Conservation (phyloP, 2,113 vertebrate genomes). For the Irena cyanogastra region DNA sequence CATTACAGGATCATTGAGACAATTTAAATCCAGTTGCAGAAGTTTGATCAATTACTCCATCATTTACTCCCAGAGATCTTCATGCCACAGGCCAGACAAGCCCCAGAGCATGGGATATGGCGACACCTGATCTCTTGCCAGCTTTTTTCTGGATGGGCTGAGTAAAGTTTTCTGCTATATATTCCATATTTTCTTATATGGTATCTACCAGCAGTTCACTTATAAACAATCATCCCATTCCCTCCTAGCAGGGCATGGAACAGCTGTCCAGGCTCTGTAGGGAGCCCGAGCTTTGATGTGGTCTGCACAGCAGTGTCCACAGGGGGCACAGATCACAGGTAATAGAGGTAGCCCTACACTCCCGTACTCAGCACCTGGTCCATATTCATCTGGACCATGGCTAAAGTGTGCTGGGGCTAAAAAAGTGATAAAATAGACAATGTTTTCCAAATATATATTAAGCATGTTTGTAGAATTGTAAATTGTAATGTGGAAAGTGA, state of each 20-base stretch:
- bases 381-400: not conserved
- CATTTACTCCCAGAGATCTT: not conserved
- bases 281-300: not conserved
- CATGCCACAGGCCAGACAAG: not conserved
- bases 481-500: not conserved
- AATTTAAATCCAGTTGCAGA: not conserved
- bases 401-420: not conserved
- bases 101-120: not conserved
- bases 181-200: not conserved
- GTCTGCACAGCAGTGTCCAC: not conserved
- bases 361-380: not conserved
- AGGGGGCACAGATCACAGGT: not conserved
- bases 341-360: not conserved
- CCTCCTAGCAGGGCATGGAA: not conserved
- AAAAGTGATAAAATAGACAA: not conserved
- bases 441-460: not conserved
- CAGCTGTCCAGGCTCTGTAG: not conserved
- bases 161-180: not conserved
- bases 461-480: not conserved
- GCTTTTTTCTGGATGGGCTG: not conserved
- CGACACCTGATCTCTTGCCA: rapidly evolving
- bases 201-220: not conserved
- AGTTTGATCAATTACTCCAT: not conserved
- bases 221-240: not conserved
- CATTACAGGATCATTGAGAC: not conserved